Base-by-base conservation (phyloP, 1,140 invertebrate species). In the Calephelis nemesis region DNA sequence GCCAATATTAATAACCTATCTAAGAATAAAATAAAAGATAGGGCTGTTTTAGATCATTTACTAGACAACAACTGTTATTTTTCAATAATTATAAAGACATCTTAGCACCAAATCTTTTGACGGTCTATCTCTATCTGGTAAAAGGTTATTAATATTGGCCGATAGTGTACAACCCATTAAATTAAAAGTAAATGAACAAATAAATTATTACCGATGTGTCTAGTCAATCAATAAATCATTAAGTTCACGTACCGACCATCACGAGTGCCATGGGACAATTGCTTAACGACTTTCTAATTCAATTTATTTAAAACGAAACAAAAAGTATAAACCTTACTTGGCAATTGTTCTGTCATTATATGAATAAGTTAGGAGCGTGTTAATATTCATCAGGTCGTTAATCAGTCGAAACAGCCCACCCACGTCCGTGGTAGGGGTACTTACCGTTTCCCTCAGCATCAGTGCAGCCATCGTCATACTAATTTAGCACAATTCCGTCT, bases 381-480 rank as follows among this genome's bases (percentile, higher is more conserved):
- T 84, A 84, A 84, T 88, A 90, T 91, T 88, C 84, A 88, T 87
- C 76, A 82, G 74, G 79, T 78, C 69, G 69, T 83, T 84, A 89
- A 88, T 89, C 85, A 90, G 76, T 70, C 68, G 63, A 65, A 67
- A 64, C 75, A 81, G 87, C 82, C 88, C 88, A 90, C 89, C 89
- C 87, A 90, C 86, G 82, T 82, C 70, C 74, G 52, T 58, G 52
- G 69, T 76, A 73, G 76, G 68, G 79, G 77, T 84, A 81, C 77
- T 80, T 73, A 82, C 84, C 75, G 83, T 88, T 84, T 84, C 80
- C 80, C 74, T 82, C 81, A 82, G 85, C 87, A 90, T 90, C 89
- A 80, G 83, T 73, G 83, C 76, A 74, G 68, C 74, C 83, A 90
- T 89, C 82, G 76, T 88, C 83, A 91, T 91, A 91, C 89, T 89